These are phyloP conservation scores for Aricia artaxerxes DNA, from an alignment of 2,888 invertebrate species.

Conservation along the genomic window DNA sequence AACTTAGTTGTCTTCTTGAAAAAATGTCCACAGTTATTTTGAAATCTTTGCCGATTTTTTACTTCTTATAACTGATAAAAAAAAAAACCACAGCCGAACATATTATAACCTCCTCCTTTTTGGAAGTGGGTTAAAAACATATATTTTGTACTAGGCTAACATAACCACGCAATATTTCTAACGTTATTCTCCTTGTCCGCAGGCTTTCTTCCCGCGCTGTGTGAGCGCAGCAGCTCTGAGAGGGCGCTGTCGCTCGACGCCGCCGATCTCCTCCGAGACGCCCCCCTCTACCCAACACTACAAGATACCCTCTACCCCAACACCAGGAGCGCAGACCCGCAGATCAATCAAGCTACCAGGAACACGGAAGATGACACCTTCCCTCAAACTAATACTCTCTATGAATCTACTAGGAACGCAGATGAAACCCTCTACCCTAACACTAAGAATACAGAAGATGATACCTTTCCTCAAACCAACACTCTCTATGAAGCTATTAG, in stretches of 20 bases:
- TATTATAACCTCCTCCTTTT: no score
- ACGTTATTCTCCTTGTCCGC: conserved; percentile 42
- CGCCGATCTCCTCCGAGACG: conserved; percentile 62
- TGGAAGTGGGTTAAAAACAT: no score
- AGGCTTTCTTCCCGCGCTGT: conserved; percentile 53
- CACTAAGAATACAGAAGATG: neutral
- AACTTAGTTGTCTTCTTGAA: no score
- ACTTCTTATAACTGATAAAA: no score
- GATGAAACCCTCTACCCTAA: neutral
- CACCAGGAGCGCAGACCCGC: neutral
- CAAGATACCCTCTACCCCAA: conserved; percentile 41
- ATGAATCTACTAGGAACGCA: neutral
- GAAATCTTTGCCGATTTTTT: no score
- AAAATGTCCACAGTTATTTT: no score
- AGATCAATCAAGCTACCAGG: neutral
- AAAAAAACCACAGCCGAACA: no score
- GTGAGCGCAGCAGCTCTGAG: conserved; percentile 60
- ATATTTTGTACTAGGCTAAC: no score
- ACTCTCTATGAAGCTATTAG: neutral
- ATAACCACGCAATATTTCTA: neutral
- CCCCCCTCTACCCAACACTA: conserved; percentile 60
- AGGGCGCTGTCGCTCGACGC: conserved; percentile 53
- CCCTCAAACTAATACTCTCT: neutral
- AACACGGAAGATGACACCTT: neutral
- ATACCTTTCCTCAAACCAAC: neutral